Base-by-base conservation (phyloP, 2,113 vertebrate species). In the Neoarius graeffei region DNA sequence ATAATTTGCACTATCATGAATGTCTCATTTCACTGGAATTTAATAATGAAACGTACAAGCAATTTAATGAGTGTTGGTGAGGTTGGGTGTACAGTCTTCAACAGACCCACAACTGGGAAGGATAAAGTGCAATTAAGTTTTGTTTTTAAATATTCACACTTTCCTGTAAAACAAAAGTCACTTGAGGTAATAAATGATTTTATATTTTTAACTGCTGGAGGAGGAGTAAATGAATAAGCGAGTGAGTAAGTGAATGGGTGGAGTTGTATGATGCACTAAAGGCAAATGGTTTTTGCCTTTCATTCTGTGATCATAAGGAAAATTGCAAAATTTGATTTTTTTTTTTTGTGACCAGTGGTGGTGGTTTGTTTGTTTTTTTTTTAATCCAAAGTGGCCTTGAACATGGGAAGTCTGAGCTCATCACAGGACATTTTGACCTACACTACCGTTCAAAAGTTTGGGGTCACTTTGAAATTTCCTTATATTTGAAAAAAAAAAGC, bases 181-280 rank as follows among this genome's bases (percentile, higher is more conserved):
- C 64, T 25, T 69, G 1, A 64, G 59, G 19, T 42, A 86, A 81
- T 86, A 86, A 86, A 86, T 81, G 59, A 86, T 57, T 73, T 74
- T 69, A 52, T 67, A 27, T 69, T 86, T 86, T 69, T 86, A 57
- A 85, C 50, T 85, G 20, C 15, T 42, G 50, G 19, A 20, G 48
- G 14, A n/a, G 8, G 52, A 4, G 15, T 84, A 30, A 35, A 19
- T 67, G 85, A 14, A 8, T 76, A 69, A 83, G 7, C 3, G 48
- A 23, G 4, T 42, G n/a, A 20, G 4, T 42, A 17, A 20, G 52
- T 71, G 83, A 69, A 23, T 20, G 17, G 56, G 48, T 54, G 64
- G 23, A 73, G n/a, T 30, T 86, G 15, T 52, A 66, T 57, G 57
- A 27, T 27, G 15, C 20, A 56, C 15, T 50, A 23, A 17, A 69